phyloP scores from a whole-genome alignment of 2,113 vertebrate genomes.

The Etheostoma cragini region DNA sequence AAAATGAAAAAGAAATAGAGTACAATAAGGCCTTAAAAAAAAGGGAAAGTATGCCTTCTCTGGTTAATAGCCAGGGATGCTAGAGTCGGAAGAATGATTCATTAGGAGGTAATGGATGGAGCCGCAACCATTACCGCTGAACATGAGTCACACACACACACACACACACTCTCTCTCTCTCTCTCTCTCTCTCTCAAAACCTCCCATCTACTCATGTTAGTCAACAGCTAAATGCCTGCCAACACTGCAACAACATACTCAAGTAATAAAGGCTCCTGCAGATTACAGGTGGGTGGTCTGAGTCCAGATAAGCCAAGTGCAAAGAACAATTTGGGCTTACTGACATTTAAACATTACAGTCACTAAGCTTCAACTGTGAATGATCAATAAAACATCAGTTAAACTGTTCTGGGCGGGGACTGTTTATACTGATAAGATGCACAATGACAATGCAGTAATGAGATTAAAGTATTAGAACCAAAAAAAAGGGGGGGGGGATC shows the following conservation, averaged over 20 bases:
- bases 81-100: slow-evolving; percentile 23
- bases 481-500: no score
- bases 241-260: neutral
- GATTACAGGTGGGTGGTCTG: slow-evolving; percentile 17
- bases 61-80: slow-evolving; percentile 10
- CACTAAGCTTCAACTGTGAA: slow-evolving; percentile 56
- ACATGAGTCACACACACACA: slow-evolving; percentile 30
- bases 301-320: slow-evolving; percentile 36
- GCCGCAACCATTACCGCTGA: neutral
- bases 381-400: slow-evolving; percentile 19
- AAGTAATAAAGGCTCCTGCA: slow-evolving; percentile 9
- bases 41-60: neutral
- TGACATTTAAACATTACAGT: neutral
- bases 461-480: neutral
- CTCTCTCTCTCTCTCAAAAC: neutral
- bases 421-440: slow-evolving; percentile 37
- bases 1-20: no score
- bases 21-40: no score
- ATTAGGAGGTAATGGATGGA: slow-evolving; percentile 33
- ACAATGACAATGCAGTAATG: neutral
- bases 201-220: slow-evolving; percentile 35
- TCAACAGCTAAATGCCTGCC: slow-evolving; percentile 17
- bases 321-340: slow-evolving; percentile 39
- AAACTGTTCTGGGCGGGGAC: neutral
- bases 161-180: neutral